Evolutionary conservation across 30 jellyfish, hydroid and myxozoan genomes (phyloP), one percentile per base, ranked within the genome.

Genomic region (Morbakka virulenta): DNA sequence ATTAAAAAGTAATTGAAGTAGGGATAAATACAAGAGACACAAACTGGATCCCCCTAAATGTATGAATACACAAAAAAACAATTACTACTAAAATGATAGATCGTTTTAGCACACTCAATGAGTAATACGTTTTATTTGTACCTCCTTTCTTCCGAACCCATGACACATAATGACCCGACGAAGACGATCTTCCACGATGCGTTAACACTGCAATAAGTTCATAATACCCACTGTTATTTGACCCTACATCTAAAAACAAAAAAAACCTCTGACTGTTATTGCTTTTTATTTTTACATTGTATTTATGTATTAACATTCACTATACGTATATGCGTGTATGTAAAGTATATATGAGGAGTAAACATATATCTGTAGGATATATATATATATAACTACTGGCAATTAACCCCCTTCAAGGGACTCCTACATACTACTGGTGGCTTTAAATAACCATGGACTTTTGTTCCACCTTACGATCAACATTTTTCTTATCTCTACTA

Each of bases 111-210:
- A 48, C 20, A 13, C 20, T 48, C 20, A 13, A 23, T 23, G 17
- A 23, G 32, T 23, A 22, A n/a, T 14, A 13, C 12, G 78, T 2
- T n/a, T n/a, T n/a, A n/a, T n/a, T n/a, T n/a, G n/a, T 69, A 88
- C 97, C 97, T 64, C 91, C 97, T 50, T 82, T 71, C 78, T 67
- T 72, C 22, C 96, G 95, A 41, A 89, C 94, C 97, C 97, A 89
- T n/a, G 87, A 96, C 3, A 89, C 96, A 52, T 89, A 89, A 84
- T 89, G 97, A 9, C 97, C 97, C 20, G 97, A 89, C 23, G 96
- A 83, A 1, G 97, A 83, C 2, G 97, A 89, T 6, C 97, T 85
- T 47, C 97, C 97, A 26, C 94, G 89, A 52, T 89, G 97, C 3
- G 97, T 89, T 28, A 89, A 64, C 25, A 89, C 97, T 9, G 97